A percentile compares a stretch with the other conserved stretches of the same genome.
These are phyloP conservation scores for Sarcophaga subvicina DNA, from an alignment of 2,888 invertebrate genomes.

Conservation along the genomic window DNA sequence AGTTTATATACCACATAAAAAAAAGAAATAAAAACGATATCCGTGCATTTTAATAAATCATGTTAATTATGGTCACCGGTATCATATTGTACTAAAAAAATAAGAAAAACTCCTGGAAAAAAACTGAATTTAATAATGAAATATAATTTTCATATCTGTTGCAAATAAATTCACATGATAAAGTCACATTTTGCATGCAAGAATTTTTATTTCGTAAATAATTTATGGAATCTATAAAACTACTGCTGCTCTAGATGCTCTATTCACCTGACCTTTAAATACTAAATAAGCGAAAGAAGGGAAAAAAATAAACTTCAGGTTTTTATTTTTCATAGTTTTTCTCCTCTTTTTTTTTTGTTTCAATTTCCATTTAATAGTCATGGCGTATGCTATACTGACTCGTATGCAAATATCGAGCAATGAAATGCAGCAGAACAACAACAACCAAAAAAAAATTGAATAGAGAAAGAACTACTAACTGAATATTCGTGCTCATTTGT, in stretches of 20 bases:
- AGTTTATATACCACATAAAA: neutral
- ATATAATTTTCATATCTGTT: slow-evolving; percentile 3
- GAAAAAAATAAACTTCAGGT: slow-evolving; percentile 5
- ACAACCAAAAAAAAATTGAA: slow-evolving; percentile 9
- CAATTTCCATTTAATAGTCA: too few species aligned
- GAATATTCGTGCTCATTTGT: neutral
- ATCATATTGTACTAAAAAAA: neutral
- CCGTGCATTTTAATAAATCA: neutral
- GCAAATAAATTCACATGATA: slow-evolving; percentile 3
- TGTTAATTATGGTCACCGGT: neutral
- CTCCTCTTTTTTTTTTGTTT: neutral
- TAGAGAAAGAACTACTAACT: slow-evolving; percentile 4
- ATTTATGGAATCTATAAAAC: slow-evolving; percentile 34
- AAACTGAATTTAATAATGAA: slow-evolving; percentile 12
- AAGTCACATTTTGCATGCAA: slow-evolving; percentile 21
- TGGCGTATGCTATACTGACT: too few species aligned
- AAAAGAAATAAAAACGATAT: neutral
- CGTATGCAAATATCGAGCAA: slow-evolving; percentile 31
- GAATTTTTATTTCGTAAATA: slow-evolving; percentile 19
- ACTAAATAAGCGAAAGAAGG: neutral
- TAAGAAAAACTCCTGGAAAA: too few species aligned
- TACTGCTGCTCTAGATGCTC: neutral
- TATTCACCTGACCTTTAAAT: slow-evolving; percentile 48
- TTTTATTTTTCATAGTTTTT: neutral
- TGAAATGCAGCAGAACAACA: neutral